Base-by-base conservation (phyloP, 1,140 invertebrate genomes). In the Chironomus striatipennis region DNA sequence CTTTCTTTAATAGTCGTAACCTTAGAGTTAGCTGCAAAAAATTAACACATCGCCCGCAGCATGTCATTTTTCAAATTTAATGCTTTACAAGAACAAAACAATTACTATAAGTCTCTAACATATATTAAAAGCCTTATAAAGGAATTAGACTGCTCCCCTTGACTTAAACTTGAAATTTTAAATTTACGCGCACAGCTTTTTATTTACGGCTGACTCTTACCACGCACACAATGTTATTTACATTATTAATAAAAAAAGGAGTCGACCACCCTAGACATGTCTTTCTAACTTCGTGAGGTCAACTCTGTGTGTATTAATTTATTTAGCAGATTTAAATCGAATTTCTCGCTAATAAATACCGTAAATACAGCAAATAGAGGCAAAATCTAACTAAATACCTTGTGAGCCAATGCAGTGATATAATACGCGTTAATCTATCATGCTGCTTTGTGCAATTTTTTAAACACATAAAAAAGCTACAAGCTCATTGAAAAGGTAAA, bases 151-250 rank as follows among this genome's bases (percentile, higher is more conserved):
- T 57, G 47, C n/a, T 57, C n/a, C 47, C 47, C 47, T 57, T 57
- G 47, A 57, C 47, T 57, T 57, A 57, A 57, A 57, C 47, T 57
- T 57, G 47, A 57, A 57, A n/a, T n/a, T 57, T 57, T 12, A 57
- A 57, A 57, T 57, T 57, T 15, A 57, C 47, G n/a, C 47, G 12
- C 47, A n/a, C 12, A 12, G n/a, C 47, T 57, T 10, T 57, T 57
- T 57, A 5, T n/a, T 57, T n/a, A n/a, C n/a, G n/a, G n/a, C 47
- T 15, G 2, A 47, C 43, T 47, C 47, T 57, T 57, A 47, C 43
- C 15, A 57, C 12, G 4, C 12, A 57, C 47, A n/a, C 47, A 34
- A 34, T 2, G 24, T 57, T 57, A n/a, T n/a, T n/a, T n/a, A n/a
- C n/a, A n/a, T n/a, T n/a, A n/a, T n/a, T 15, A 57, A 15, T 15